These are phyloP conservation scores for Anguilla japonica DNA, from an alignment of 2,113 vertebrate genomes.

Conservation along the genomic window DNA sequence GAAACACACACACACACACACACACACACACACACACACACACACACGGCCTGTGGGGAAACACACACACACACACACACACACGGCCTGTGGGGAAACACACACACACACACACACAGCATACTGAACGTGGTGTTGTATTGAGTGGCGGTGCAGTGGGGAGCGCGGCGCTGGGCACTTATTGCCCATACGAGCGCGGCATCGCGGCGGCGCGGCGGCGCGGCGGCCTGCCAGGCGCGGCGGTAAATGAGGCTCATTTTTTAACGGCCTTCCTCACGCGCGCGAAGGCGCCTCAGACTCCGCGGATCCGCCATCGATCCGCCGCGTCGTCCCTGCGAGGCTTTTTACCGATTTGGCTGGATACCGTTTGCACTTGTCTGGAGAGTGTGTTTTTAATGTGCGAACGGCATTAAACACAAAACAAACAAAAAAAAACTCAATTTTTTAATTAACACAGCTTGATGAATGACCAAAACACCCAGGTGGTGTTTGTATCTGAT, in stretches of 20 bases:
- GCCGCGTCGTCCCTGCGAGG: background rate
- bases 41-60: no score
- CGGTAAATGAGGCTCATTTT: slow-evolving; percentile 58
- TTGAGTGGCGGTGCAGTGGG: slow-evolving; percentile 45
- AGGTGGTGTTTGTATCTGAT: background rate
- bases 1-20: no score
- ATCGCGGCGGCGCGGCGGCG: background rate
- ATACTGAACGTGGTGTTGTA: slow-evolving; percentile 36
- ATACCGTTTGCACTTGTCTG: slow-evolving; percentile 7
- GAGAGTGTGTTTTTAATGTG: slow-evolving; percentile 1
- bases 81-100: no score
- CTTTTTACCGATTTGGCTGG: background rate
- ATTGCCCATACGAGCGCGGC: slow-evolving; percentile 32
- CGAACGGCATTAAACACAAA: background rate
- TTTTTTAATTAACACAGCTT: background rate
- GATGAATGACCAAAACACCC: background rate
- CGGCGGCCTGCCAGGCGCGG: slow-evolving; percentile 44
- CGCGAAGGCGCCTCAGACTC: slow-evolving; percentile 28
- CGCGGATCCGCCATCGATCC: slow-evolving; percentile 46
- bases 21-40: no score
- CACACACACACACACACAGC: background rate
- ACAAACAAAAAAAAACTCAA: background rate
- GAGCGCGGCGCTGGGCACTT: slow-evolving; percentile 34
- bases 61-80: no score
- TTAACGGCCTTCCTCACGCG: slow-evolving; percentile 42